phyloP scores from a whole-genome alignment of 2,888 invertebrate species.

The Orthonychiurus folsomi region DNA sequence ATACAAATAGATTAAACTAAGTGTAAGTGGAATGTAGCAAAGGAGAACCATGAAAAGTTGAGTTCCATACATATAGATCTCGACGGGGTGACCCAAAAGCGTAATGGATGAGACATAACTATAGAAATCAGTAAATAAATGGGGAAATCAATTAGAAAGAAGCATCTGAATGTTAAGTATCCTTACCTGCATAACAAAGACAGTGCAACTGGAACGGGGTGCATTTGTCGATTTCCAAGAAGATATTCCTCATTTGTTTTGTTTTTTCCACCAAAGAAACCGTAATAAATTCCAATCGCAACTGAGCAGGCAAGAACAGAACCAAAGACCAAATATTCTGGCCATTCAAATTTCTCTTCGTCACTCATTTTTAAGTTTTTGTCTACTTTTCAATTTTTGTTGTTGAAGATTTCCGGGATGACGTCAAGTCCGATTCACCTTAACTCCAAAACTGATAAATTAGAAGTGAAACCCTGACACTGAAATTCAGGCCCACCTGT shows the following conservation, averaged over 20 bases:
- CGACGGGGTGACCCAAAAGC: slow-evolving; percentile 33
- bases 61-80: slow-evolving; percentile 33
- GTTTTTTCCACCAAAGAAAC: slow-evolving; percentile 12
- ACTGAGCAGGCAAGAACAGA: slow-evolving; percentile 10
- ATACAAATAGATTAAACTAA: slow-evolving; percentile 30
- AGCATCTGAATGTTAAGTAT: no score
- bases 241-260: slow-evolving; percentile 11
- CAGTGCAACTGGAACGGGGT: slow-evolving; percentile 77
- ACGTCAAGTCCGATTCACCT: neutral
- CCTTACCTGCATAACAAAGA: slow-evolving; percentile 70
- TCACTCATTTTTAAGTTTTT: neutral
- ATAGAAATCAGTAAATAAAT: neutral
- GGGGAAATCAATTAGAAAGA: no score
- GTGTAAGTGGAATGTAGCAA: slow-evolving; percentile 32
- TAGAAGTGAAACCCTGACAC: no score
- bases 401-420: neutral
- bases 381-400: neutral
- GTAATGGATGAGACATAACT: slow-evolving; percentile 37
- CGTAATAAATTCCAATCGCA: slow-evolving; percentile 13
- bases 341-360: slow-evolving; percentile 9
- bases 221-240: slow-evolving; percentile 72
- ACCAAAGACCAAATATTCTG: slow-evolving; percentile 10
- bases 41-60: slow-evolving; percentile 27
- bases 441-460: neutral
- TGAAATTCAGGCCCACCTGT: neutral